Evolutionary conservation across 1,140 invertebrate genomes (phyloP).

Genomic region (Drosophila tani): DNA sequence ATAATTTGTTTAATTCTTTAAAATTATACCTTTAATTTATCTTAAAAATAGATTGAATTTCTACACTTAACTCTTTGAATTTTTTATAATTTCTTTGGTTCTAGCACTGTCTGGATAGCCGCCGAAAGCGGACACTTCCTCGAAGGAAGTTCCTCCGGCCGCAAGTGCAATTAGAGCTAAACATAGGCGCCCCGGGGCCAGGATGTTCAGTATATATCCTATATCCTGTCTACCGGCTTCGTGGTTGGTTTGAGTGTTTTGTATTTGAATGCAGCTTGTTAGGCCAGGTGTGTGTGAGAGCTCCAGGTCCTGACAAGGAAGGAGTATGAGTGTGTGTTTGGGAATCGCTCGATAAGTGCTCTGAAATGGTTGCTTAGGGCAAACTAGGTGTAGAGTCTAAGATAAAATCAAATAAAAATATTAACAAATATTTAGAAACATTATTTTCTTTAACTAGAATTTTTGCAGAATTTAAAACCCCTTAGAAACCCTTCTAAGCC

Average conservation of each 20-base stretch:
- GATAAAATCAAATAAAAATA: too few relatives aligned
- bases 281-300: conserved; percentile 10
- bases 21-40: background rate
- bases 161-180: conserved; percentile 64
- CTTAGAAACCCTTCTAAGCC: background rate
- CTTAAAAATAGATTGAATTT: background rate
- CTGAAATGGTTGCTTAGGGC: too few relatives aligned
- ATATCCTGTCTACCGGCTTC: background rate
- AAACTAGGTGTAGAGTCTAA: too few relatives aligned
- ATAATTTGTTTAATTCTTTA: too few relatives aligned
- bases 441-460: background rate
- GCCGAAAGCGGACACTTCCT: conserved; percentile 21
- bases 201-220: conserved; percentile 5
- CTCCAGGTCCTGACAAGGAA: too few relatives aligned
- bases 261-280: conserved; percentile 44
- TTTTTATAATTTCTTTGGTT: background rate
- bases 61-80: background rate
- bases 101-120: background rate
- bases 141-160: background rate
- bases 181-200: conserved; percentile 35
- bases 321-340: background rate
- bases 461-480: background rate
- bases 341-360: background rate
- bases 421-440: too few relatives aligned
- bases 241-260: conserved; percentile 10